Evolutionary conservation across 2,113 vertebrate genomes (phyloP).

Genomic region (Mastomys natalensis): DNA sequence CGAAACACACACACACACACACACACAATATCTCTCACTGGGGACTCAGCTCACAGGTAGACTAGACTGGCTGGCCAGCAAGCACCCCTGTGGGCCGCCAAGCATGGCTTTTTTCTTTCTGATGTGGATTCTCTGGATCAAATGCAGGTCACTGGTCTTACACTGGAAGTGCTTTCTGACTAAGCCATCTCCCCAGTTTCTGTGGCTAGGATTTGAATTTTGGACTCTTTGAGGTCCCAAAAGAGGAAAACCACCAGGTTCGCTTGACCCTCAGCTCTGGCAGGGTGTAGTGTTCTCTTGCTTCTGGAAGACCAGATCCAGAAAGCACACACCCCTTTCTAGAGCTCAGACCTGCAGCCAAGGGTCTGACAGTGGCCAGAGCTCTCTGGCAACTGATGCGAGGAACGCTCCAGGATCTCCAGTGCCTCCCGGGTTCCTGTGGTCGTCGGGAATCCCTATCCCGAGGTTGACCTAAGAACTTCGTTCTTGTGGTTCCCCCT

Average conservation of each 20-base stretch:
- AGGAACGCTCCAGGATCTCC: neutral
- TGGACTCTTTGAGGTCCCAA: neutral
- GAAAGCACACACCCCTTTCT: neutral
- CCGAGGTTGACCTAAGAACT: neutral
- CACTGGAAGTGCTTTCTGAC: neutral
- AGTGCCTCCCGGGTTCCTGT: neutral
- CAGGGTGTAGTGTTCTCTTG: neutral
- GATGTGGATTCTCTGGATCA: neutral
- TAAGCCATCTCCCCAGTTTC: neutral
- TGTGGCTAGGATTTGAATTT: neutral
- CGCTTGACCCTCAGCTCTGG: neutral
- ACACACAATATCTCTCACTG: too few relatives aligned
- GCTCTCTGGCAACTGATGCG: neutral
- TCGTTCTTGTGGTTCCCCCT: neutral
- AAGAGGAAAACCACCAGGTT: neutral
- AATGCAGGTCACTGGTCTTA: neutral
- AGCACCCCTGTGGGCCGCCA: neutral
- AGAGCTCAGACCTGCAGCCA: neutral
- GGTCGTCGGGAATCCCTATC: neutral
- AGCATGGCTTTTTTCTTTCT: neutral
- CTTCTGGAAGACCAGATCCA: neutral
- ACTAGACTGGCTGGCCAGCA: neutral
- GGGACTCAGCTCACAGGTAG: neutral
- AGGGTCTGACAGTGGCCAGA: neutral
- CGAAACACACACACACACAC: too few relatives aligned